phyloP scores from a whole-genome alignment of 1,140 invertebrate genomes.

The Ceratosolen fusciceps region DNA sequence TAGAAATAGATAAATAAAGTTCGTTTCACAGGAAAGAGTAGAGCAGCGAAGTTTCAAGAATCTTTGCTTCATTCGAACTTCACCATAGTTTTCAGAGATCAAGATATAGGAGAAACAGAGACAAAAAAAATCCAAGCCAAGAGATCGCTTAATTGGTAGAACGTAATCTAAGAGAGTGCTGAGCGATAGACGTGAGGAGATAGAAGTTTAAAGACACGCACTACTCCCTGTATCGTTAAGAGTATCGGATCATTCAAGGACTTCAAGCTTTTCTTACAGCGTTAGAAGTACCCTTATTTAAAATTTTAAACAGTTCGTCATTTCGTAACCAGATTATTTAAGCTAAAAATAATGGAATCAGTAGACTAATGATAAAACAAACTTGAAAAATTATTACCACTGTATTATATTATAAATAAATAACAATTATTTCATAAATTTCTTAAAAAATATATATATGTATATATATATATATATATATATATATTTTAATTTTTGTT shows the following conservation, averaged over 20 bases:
- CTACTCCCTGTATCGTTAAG: constrained; percentile 36
- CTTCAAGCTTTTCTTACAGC: not conserved
- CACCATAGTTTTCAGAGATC: constrained; percentile 45
- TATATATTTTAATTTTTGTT: too few relatives aligned
- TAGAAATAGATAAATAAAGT: constrained; percentile 35
- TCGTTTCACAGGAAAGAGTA: constrained; percentile 47
- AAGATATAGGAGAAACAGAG: constrained; percentile 50
- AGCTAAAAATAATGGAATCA: too few relatives aligned
- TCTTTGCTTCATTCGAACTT: not conserved
- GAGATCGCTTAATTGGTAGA: constrained; percentile 55
- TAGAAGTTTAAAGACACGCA: constrained; percentile 15
- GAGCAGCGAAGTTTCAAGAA: constrained; percentile 52
- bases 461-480: not conserved
- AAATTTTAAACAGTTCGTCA: too few relatives aligned
- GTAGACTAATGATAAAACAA: not conserved
- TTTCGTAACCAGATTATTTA: too few relatives aligned
- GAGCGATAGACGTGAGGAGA: constrained; percentile 24
- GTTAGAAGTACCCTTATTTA: too few relatives aligned
- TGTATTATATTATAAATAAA: too few relatives aligned
- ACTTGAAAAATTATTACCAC: constrained; percentile 15
- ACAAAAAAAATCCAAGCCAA: constrained; percentile 31
- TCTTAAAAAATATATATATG: too few relatives aligned
- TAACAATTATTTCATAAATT: too few relatives aligned
- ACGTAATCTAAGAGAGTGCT: constrained; percentile 54
- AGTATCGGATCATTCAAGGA: constrained; percentile 44